These are phyloP conservation scores for Noctua janthina DNA, from an alignment of 2,888 invertebrate species.

Conservation along the genomic window DNA sequence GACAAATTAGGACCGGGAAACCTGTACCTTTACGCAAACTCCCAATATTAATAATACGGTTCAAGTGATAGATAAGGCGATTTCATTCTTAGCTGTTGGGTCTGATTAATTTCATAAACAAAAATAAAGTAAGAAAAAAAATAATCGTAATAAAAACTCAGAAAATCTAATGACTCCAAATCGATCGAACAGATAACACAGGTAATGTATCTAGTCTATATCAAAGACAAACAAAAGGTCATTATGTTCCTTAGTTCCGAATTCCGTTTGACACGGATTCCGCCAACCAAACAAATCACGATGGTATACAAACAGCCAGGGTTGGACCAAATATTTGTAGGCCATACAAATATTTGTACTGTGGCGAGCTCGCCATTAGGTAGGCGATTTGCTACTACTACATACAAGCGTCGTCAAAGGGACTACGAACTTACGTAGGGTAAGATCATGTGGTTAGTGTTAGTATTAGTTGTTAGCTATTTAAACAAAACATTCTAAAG, in stretches of 20 bases:
- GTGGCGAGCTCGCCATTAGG: not conserved
- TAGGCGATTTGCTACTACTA: conserved; percentile 26
- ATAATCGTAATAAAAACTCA: not conserved
- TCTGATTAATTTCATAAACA: not conserved
- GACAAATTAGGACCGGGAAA: not conserved
- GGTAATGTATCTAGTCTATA: not conserved
- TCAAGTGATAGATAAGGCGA: not conserved
- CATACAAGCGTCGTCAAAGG: not conserved
- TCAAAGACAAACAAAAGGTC: conserved; percentile 12
- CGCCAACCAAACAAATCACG: conserved; percentile 42
- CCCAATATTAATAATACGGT: too few species aligned
- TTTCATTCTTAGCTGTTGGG: not conserved
- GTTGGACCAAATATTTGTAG: conserved; percentile 51
- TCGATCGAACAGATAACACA: not conserved
- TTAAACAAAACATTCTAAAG: not conserved
- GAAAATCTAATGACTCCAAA: not conserved
- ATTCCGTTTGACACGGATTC: conserved; percentile 18
- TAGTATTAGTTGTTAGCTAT: not conserved
- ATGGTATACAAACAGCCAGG: conserved; percentile 30
- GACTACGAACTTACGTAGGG: not conserved
- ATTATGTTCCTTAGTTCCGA: not conserved
- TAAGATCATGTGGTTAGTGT: not conserved
- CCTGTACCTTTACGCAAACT: too few species aligned
- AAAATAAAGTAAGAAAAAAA: not conserved
- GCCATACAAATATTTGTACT: conserved; percentile 42